These are phyloP conservation scores for Mesorhabditis belari DNA, from an alignment of 2,888 invertebrate genomes.

Conservation along the genomic window DNA sequence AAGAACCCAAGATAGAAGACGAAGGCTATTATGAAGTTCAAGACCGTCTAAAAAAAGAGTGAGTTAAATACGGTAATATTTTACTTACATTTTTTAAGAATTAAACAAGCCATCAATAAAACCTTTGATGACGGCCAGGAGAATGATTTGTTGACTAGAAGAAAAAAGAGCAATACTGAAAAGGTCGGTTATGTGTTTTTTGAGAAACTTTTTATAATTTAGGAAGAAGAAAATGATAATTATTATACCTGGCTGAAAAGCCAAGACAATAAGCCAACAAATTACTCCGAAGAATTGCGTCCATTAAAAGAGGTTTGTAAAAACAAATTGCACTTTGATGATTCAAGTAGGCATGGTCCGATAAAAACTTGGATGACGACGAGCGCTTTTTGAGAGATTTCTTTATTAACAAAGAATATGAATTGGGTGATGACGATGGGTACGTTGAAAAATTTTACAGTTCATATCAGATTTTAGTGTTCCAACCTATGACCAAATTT, in stretches of 20 bases:
- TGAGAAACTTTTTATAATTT: background rate
- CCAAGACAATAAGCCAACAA: conserved; percentile 53
- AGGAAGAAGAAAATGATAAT: conserved; percentile 59
- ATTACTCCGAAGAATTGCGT: background rate
- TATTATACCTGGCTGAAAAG: conserved; percentile 77
- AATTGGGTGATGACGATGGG: conserved; percentile 41
- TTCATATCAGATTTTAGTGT: conserved; percentile 31
- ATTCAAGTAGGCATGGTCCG: conserved; percentile 50
- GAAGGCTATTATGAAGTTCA: conserved; percentile 58
- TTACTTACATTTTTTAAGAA: conserved; percentile 18
- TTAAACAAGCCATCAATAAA: conserved; percentile 29
- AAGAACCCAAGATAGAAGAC: conserved; percentile 13
- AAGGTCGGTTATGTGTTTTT: conserved; percentile 37
- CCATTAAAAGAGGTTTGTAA: background rate
- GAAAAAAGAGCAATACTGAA: conserved; percentile 52
- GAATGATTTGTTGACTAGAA: conserved; percentile 54
- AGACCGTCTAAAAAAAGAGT: conserved; percentile 63
- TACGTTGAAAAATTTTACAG: background rate
- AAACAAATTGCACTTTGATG: no score
- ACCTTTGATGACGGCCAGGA: conserved; percentile 54
- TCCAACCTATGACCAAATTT: conserved; percentile 64
- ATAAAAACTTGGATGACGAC: conserved; percentile 72
- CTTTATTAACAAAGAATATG: conserved; percentile 73
- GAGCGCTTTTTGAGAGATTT: conserved; percentile 88
- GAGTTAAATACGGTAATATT: background rate